phyloP scores from a whole-genome alignment of 2,888 invertebrate genomes.

The Eulithis testata region DNA sequence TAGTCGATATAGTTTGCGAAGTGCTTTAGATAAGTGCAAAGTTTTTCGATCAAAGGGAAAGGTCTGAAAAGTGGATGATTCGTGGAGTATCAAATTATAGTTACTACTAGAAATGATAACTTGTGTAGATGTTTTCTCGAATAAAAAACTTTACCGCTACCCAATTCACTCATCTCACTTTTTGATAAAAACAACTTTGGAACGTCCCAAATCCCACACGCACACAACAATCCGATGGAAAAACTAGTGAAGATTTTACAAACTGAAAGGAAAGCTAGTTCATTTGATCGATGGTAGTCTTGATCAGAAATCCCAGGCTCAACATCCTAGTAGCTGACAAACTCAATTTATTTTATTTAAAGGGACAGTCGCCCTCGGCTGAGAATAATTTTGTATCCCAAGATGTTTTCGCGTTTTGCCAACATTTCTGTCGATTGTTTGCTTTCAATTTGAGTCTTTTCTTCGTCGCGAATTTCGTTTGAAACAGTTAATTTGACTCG shows the following conservation, averaged over 20 bases:
- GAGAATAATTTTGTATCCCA: constrained; percentile 22
- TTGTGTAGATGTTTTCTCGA: neutral
- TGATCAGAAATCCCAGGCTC: constrained; percentile 31
- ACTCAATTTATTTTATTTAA: constrained; percentile 39
- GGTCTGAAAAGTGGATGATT: constrained; percentile 9
- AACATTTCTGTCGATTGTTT: constrained; percentile 37
- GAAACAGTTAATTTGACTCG: constrained; percentile 27
- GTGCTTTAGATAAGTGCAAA: constrained; percentile 19
- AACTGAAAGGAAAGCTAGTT: constrained; percentile 17
- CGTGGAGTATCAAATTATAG: constrained; percentile 18
- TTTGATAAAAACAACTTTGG: too few species aligned
- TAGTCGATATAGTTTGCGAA: neutral
- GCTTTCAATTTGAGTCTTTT: constrained; percentile 35
- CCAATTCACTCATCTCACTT: too few species aligned
- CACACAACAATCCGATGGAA: too few species aligned
- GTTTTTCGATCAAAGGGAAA: constrained; percentile 29
- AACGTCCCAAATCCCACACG: too few species aligned
- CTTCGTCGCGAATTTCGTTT: constrained; percentile 29
- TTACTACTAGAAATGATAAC: neutral
- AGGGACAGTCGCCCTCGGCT: constrained; percentile 22
- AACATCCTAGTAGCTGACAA: constrained; percentile 34
- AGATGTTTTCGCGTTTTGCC: constrained; percentile 33
- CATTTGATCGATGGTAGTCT: constrained; percentile 24
- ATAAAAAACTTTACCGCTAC: neutral
- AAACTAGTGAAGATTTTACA: neutral